These are phyloP conservation scores for Lordiphosa andalusiaca DNA, from an alignment of 2,888 invertebrate species.

Conservation along the genomic window DNA sequence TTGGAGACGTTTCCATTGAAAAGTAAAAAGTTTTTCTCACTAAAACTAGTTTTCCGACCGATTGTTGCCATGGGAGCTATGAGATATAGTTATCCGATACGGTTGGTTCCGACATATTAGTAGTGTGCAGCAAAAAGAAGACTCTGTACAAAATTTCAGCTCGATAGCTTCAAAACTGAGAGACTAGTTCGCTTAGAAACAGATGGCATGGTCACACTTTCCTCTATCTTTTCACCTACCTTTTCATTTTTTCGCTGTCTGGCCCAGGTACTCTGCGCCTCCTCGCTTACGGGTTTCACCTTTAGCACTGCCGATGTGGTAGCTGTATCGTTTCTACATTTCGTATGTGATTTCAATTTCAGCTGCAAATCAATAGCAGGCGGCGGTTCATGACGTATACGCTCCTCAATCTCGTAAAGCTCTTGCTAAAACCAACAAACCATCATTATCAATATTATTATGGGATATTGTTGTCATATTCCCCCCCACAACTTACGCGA, in stretches of 20 bases:
- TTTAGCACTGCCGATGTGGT: conserved; percentile 39
- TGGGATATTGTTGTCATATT: no score
- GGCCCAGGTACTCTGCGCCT: background rate
- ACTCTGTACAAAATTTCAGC: no score
- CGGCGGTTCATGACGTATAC: conserved; percentile 73
- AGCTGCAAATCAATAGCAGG: conserved; percentile 75
- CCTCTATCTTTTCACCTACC: conserved; percentile 17
- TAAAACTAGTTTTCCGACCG: no score
- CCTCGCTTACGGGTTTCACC: conserved; percentile 42
- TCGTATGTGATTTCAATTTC: conserved; percentile 52
- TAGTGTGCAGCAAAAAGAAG: no score
- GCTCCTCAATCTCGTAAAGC: conserved; percentile 77
- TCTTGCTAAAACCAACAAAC: conserved; percentile 60
- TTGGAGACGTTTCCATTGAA: no score
- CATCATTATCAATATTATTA: background rate
- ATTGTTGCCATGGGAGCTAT: no score
- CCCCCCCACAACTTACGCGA: conserved; percentile 56
- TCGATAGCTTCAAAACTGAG: no score
- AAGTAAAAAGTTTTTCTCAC: no score
- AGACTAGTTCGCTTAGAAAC: no score
- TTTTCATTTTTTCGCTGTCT: conserved; percentile 42
- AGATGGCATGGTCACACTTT: no score
- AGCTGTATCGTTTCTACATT: background rate
- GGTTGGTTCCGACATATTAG: no score
- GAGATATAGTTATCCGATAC: no score